Percentiles rank a stretch among this genome's conserved stretches.
Conservation (phyloP, 2,113 vertebrate species). For the Hippoglossus stenolepis region DNA sequence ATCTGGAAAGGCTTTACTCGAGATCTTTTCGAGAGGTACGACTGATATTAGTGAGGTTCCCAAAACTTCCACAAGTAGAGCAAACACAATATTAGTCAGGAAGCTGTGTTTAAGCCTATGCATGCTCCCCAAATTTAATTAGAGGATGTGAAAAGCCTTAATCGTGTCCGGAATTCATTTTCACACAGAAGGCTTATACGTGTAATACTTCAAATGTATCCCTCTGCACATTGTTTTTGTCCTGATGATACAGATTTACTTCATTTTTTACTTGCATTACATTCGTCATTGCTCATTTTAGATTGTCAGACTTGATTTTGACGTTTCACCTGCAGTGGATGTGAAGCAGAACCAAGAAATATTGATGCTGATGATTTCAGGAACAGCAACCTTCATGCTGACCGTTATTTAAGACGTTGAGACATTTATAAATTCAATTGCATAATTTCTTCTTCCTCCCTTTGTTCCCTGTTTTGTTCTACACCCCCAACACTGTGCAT, state of each 20-base stretch:
- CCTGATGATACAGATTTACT: background rate
- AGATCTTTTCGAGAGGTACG: slow-evolving; percentile 11
- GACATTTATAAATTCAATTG: background rate
- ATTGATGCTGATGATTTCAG: background rate
- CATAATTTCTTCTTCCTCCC: background rate
- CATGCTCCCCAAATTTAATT: background rate
- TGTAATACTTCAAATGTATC: background rate
- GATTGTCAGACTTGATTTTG: background rate
- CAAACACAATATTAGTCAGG: slow-evolving; percentile 2
- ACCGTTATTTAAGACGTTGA: background rate
- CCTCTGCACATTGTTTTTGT: too few species aligned
- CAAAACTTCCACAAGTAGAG: slow-evolving; percentile 12
- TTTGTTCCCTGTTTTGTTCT: slow-evolving; percentile 19
- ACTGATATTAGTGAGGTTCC: slow-evolving; percentile 10
- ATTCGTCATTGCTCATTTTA: background rate
- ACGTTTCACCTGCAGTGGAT: slow-evolving; percentile 1
- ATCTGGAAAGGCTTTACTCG: slow-evolving; percentile 44
- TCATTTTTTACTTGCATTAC: too few species aligned
- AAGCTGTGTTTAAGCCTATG: background rate
- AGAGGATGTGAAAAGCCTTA: background rate
- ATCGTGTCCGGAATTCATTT: background rate
- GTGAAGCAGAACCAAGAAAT: background rate
- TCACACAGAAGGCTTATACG: background rate
- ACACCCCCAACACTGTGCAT: background rate
- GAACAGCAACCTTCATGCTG: too few species aligned